phyloP scores from a whole-genome alignment of 1,140 invertebrate genomes.

The Platyura marginata region DNA sequence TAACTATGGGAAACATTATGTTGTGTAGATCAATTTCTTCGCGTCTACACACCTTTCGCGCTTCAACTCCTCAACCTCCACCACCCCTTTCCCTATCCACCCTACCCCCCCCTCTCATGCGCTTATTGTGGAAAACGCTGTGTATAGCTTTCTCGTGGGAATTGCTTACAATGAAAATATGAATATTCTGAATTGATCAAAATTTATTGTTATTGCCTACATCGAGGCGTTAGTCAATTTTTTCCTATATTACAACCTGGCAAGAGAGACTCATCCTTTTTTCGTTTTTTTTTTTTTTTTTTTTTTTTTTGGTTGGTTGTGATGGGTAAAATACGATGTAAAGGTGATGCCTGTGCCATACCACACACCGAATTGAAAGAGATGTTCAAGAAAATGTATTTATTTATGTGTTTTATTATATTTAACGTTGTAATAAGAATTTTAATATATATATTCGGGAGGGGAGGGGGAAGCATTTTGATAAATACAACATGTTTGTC shows the following conservation, averaged over 20 bases:
- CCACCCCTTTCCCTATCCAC: not conserved
- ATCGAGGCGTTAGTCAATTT: conserved; percentile 2
- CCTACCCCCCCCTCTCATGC: not conserved
- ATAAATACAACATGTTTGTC: too few species aligned
- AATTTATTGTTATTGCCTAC: conserved; percentile 4
- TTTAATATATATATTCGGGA: too few species aligned
- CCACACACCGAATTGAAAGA: too few species aligned
- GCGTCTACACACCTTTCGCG: not conserved
- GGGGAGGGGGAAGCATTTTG: too few species aligned
- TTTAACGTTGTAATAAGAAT: too few species aligned
- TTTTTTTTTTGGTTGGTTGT: not conserved
- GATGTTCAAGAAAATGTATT: too few species aligned
- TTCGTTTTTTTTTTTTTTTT: not conserved
- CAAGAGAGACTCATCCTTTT: not conserved
- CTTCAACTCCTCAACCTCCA: not conserved
- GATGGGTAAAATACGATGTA: too few species aligned
- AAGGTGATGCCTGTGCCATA: too few species aligned
- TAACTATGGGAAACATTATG: not conserved
- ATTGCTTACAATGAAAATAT: not conserved
- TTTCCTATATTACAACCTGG: not conserved
- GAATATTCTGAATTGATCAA: conserved; percentile 3
- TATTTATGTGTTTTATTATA: too few species aligned
- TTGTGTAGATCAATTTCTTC: not conserved
- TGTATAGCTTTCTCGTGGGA: not conserved
- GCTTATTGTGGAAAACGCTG: not conserved